Evolutionary conservation across 2,113 vertebrate species (phyloP), one percentile per base, ranked within the genome.

Genomic region (Callithrix jacchus): DNA sequence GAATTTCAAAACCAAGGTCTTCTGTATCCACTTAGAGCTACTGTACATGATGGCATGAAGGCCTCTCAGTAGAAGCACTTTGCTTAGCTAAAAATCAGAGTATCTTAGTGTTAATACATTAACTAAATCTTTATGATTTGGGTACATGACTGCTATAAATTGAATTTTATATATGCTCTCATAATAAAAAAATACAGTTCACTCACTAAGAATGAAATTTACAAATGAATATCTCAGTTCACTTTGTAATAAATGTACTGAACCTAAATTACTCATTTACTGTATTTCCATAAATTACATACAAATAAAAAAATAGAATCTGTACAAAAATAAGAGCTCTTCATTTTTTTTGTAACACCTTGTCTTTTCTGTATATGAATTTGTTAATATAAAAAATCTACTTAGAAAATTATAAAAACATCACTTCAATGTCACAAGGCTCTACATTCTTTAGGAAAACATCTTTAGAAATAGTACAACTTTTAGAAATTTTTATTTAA

Each of bases 381-480:
- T 68, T 80, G 83, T 95, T 81, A 87, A 54, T 86, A 96, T 47
- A 93, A 97, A 97, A 89, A 95, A 76, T 80, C 86, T 92, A 87
- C 85, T 94, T 93, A 87, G 89, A 93, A 97, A 98, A 96, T 54
- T 97, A 91, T 76, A 71, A 87, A 98, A 94, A 93, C 37, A 54
- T 87, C 74, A 74, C 91, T 96, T 93, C 32, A 42, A 16, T 70
- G 66, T 89, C 45, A 47, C 54, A 32, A 71, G 9, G 61, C 18
- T 68, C 68, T 89, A 52, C 93, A 45, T 76, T 84, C 91, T 92
- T 92, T 87, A 79, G 80, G 95, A 93, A 97, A 76, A 84, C 95
- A 94, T 97, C 95, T 97, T 87, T 92, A 83, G 83, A 96, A 96
- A 95, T 54, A 93, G 88, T 83, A 96, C 82, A 96, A 94, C 93